Evolutionary conservation across 2,113 vertebrate genomes (phyloP), one percentile per base, ranked within the genome.

Genomic region (Pipra filicauda): DNA sequence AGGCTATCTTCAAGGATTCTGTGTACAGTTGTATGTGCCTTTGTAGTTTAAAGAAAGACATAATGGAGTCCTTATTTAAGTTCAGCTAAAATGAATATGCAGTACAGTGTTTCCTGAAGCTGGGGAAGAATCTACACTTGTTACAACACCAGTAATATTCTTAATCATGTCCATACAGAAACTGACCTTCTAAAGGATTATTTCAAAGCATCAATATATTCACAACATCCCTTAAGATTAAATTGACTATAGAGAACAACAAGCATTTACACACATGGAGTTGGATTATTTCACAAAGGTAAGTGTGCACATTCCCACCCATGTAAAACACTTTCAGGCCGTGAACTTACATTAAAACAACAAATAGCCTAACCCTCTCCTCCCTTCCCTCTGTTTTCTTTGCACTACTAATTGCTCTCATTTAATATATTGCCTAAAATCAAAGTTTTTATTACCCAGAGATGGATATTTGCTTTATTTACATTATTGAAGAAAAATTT

Each of bases 1-100:
- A 91, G 48, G 46, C 85, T 70, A 59, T 43, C 72, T 89, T 93
- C 62, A 65, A 88, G 51, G 66, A 96, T 93, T 92, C 91, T 66
- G 83, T 19, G 73, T 70, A 91, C 69, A 54, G 85, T 30, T 78
- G 46, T 17, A 49, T 3, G 31, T 61, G 73, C 66, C 81, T 86
- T n/a, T 82, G 52, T 81, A 37, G 37, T 58, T 80, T 69, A 78
- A 57, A 75, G 69, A 5, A 28, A 93, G 48, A 59, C 49, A n/a
- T 46, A 84, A 89, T 33, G 71, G 41, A 82, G 6, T 30, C 31
- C 19, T 78, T 77, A 58, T 35, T 91, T 75, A 86, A 90, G 39
- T 66, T 51, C 39, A 41, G 61, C 57, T 93, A 75, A 93, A 92
- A 92, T 66, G 30, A 71, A 13, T 31, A n/a, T 16, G 5, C 30